Conservation (phyloP, 1,140 invertebrate genomes). For the Aphis craccivora region DNA sequence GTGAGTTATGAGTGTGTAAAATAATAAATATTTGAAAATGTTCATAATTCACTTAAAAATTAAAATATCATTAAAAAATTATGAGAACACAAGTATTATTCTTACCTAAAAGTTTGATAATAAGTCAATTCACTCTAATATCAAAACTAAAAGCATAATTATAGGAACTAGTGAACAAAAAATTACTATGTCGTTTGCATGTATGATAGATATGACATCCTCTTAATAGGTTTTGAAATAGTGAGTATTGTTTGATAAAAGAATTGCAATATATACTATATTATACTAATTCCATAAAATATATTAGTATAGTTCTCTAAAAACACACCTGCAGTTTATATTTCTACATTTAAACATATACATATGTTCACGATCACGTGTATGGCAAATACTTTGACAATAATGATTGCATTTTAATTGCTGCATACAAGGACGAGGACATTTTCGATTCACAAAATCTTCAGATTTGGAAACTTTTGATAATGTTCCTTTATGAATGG, state of each 20-base stretch:
- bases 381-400: constrained; percentile 47
- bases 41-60: no score
- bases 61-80: no score
- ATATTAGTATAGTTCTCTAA: background rate
- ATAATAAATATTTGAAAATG: no score
- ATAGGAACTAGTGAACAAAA: no score
- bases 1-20: no score
- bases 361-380: constrained; percentile 49
- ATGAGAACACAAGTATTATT: no score
- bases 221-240: background rate
- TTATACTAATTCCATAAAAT: background rate
- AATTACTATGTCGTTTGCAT: no score
- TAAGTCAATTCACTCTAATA: no score
- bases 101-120: no score
- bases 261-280: no score
- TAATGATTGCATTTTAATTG: constrained; percentile 51
- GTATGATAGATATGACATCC: no score
- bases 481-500: constrained; percentile 40
- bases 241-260: background rate
- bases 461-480: constrained; percentile 49
- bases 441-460: constrained; percentile 43
- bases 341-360: constrained; percentile 48
- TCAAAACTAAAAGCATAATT: no score
- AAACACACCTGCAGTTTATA: constrained; percentile 50
- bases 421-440: constrained; percentile 23